phyloP scores from a whole-genome alignment of 1,140 invertebrate genomes.

The Drosophila oshimai region DNA sequence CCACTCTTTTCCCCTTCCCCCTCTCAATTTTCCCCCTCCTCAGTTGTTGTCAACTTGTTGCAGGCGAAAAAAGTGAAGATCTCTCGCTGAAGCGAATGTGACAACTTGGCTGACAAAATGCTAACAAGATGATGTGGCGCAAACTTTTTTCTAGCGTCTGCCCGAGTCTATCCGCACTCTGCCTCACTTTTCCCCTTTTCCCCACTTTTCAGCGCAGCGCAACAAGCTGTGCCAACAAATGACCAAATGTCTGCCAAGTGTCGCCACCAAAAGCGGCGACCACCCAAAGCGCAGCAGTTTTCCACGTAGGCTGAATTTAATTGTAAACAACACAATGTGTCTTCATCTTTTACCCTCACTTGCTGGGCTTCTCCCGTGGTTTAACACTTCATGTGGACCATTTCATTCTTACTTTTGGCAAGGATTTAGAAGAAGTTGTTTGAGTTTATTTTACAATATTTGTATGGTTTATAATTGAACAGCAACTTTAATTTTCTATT shows the following conservation, averaged over 20 bases:
- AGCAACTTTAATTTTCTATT: too few species aligned
- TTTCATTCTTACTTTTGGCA: not conserved
- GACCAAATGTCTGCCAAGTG: conserved; percentile 74
- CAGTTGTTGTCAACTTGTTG: conserved; percentile 65
- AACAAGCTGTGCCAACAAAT: conserved; percentile 74
- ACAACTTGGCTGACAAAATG: conserved; percentile 80
- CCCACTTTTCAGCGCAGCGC: conserved; percentile 28
- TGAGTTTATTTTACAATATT: too few species aligned
- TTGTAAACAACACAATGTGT: conserved; percentile 23
- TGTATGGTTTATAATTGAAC: too few species aligned
- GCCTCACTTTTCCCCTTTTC: conserved; percentile 33
- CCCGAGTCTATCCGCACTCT: conserved; percentile 24
- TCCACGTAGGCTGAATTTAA: conserved; percentile 25
- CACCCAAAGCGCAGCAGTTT: conserved; percentile 45
- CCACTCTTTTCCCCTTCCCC: too few species aligned
- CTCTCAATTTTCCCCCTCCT: not conserved
- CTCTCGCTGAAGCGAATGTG: conserved; percentile 55
- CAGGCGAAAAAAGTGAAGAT: conserved; percentile 20
- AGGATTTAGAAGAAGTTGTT: too few species aligned
- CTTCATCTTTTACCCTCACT: not conserved
- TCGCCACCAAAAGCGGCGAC: conserved; percentile 47
- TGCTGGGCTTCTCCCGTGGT: not conserved
- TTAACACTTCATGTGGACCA: not conserved
- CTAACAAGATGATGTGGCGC: conserved; percentile 77
- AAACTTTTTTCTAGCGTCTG: conserved; percentile 41